Base-by-base conservation (phyloP, 2,113 vertebrate genomes). In the Aspiorhynchus laticeps region DNA sequence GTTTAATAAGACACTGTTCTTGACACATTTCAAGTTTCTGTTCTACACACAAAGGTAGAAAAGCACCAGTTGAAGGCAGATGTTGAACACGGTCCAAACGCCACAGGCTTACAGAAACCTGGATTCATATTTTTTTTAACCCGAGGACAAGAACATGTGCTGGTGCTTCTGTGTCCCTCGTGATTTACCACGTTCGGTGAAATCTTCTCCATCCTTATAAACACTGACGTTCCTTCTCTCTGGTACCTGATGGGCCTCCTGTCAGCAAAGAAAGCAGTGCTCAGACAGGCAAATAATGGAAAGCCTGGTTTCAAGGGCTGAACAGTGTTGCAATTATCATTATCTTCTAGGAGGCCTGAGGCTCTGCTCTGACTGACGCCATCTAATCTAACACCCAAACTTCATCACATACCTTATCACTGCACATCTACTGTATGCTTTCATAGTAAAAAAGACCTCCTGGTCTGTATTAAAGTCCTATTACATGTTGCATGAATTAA, bases 271-370 rank as follows among this genome's bases (percentile, higher is more conserved):
- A 51, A 81, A 24, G 43, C 46, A 8, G 1, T 76, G 85, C 41
- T 90, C 86, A 88, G 87, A 89, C 84, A 87, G 75, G 74, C 86
- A 88, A 86, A 69, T 86, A 87, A 89, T 88, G 76, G 86, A 86
- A 76, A 36, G 51, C 41, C 21, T 78, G 79, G 28, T 63, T 86
- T 69, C 38, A 63, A 78, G 83, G 67, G 36, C 86, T 15, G 24
- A 73, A 75, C 65, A 51, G 79, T 87, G 79, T 85, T 74, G 81
- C 87, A 83, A 88, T 90, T 84, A 88, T 88, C 74, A 83, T 86
- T 69, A 79, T 85, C 21, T 85, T 88, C 74, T 63, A 76, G 61
- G 56, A 81, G 83, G 73, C 87, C 86, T 48, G 36, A 78, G 86
- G 89, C 89, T 19, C 36, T 71, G 28, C 36, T 71, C 53, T 79